Evolutionary conservation across 2,113 vertebrate genomes (phyloP).

Genomic region (Nothocercus nigrocapillus): DNA sequence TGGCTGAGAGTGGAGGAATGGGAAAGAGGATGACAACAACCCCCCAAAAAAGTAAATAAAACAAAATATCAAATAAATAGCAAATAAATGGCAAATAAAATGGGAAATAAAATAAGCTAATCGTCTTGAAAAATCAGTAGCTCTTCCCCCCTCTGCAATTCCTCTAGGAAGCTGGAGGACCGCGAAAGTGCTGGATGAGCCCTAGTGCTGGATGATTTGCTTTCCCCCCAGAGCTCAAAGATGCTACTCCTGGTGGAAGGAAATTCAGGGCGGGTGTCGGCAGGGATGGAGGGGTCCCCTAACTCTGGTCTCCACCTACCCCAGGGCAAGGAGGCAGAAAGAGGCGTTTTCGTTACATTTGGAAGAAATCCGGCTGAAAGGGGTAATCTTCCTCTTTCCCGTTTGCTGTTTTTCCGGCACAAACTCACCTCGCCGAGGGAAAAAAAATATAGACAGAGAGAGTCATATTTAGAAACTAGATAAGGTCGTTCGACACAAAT

Average conservation of each 20-base stretch:
- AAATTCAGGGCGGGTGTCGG: background rate
- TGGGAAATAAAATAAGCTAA: background rate
- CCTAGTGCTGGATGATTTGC: background rate
- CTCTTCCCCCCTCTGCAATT: background rate
- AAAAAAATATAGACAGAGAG: background rate
- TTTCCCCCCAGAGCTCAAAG: background rate
- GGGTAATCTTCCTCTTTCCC: background rate
- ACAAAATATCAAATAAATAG: background rate
- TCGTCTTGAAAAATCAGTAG: background rate
- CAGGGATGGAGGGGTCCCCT: no score
- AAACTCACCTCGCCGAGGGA: rapidly evolving
- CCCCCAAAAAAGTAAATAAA: background rate
- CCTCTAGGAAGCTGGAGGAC: background rate
- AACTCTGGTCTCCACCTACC: background rate
- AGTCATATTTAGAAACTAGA: background rate
- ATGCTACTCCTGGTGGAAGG: background rate
- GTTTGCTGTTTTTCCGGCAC: rapidly evolving
- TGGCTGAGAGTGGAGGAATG: background rate
- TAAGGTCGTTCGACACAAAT: background rate
- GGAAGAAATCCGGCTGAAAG: background rate
- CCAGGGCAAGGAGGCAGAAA: background rate
- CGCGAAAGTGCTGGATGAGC: background rate
- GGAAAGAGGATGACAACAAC: background rate
- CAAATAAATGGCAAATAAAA: background rate
- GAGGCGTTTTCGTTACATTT: background rate